phyloP scores from a whole-genome alignment of 2,888 invertebrate genomes.

The Lithosia quadra region DNA sequence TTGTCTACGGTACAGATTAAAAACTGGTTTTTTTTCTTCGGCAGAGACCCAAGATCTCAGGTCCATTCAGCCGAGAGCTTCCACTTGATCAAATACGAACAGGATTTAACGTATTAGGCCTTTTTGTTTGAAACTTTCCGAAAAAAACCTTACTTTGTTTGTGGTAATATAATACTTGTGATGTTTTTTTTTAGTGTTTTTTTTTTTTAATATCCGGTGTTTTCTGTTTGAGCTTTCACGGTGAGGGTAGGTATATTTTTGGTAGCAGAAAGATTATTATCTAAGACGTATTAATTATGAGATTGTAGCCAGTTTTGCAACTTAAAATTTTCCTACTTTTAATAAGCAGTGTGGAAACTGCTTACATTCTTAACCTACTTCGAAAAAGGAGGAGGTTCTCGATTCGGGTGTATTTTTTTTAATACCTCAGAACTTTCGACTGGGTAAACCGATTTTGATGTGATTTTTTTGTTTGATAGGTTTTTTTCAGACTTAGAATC shows the following conservation, averaged over 20 bases:
- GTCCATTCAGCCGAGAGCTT: slow-evolving; percentile 62
- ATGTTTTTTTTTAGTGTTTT: slow-evolving; percentile 21
- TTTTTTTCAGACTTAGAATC: no score
- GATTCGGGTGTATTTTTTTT: no score
- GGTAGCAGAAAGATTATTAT: neutral
- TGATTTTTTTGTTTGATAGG: no score
- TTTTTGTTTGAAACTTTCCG: slow-evolving; percentile 48
- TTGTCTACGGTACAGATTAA: slow-evolving; percentile 47
- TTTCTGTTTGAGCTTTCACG: slow-evolving; percentile 12
- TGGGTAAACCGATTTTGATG: no score
- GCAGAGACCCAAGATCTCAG: slow-evolving; percentile 45
- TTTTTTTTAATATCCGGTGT: slow-evolving; percentile 10
- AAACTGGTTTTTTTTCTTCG: slow-evolving; percentile 43
- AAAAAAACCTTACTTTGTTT: slow-evolving; percentile 40
- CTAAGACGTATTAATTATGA: neutral
- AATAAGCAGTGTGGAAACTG: no score
- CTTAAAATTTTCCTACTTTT: no score
- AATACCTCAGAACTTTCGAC: no score
- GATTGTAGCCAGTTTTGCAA: neutral
- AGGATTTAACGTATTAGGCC: slow-evolving; percentile 62
- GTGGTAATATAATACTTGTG: slow-evolving; percentile 43
- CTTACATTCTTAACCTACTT: no score
- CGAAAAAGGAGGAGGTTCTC: no score
- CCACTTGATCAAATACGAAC: slow-evolving; percentile 66
- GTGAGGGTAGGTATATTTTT: neutral